Evolutionary conservation across 2,888 invertebrate genomes (phyloP).

Genomic region (Heliothis peltigera): DNA sequence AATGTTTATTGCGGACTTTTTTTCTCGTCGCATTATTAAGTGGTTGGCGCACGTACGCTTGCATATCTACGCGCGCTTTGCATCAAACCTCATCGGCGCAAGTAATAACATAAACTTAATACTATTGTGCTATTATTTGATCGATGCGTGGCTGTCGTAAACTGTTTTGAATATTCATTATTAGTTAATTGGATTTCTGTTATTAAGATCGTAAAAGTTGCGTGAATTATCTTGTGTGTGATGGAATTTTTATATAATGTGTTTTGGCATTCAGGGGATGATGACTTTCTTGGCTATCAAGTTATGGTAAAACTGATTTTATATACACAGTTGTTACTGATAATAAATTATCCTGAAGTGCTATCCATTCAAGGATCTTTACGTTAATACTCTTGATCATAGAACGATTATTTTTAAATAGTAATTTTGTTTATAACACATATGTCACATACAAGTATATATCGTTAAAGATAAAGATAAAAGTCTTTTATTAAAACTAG

Average conservation of each 20-base stretch:
- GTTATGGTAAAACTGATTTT: no score
- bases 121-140: slow-evolving; percentile 66
- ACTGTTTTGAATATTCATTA: slow-evolving; percentile 78
- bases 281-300: no score
- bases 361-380: no score
- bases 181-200: slow-evolving; percentile 76
- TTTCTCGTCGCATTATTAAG: slow-evolving; percentile 70
- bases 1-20: slow-evolving; percentile 80
- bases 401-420: no score
- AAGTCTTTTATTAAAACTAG: no score
- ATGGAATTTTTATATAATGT: slow-evolving; percentile 41
- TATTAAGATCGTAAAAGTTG: slow-evolving; percentile 71
- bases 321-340: no score
- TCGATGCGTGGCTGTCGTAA: slow-evolving; percentile 66
- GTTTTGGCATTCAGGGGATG: no score
- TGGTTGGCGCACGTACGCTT: slow-evolving; percentile 66
- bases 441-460: no score
- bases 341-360: no score
- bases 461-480: no score
- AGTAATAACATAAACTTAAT: slow-evolving; percentile 58
- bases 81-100: slow-evolving; percentile 62
- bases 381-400: no score
- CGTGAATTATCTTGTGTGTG: slow-evolving; percentile 58
- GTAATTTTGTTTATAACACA: no score
- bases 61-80: slow-evolving; percentile 74